Evolutionary conservation across 2,888 invertebrate genomes (phyloP), one percentile per base, ranked within the genome.

Genomic region (Augiades crinisus): DNA sequence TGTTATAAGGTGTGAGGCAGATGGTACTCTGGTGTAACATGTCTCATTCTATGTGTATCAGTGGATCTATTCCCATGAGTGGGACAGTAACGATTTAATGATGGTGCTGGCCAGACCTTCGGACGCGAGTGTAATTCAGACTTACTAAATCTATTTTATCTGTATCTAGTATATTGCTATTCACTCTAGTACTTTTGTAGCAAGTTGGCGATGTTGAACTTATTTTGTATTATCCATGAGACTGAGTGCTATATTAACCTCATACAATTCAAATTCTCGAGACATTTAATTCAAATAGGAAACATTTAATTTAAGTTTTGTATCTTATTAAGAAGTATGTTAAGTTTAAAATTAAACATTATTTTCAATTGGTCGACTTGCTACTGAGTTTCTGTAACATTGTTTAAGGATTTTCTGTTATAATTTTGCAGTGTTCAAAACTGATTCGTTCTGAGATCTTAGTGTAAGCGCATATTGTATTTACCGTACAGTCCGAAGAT

Each of bases 151-250:
- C n/a, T n/a, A n/a, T n/a, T n/a, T n/a, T n/a, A n/a, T n/a, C 14
- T 33, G 22, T 33, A 49, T 12, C 13, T 14, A 34, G 33, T 41
- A 40, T 22, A 33, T 7, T 30, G 16, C 10, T 24, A 21, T 40
- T 16, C 36, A n/a, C n/a, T 62, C 68, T 73, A 74, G 75, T 69
- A 62, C 69, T 71, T 36, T 70, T 66, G 68, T 72, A 72, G 72
- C 72, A 68, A 74, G 68, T 50, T 43, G 34, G 17, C 34, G 5
- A 40, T 31, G 17, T 33, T 40, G 31, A 27, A 45, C 54, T 58
- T 61, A 53, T 57, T 16, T 51, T 60, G 59, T 73, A 64, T 68
- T 68, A 63, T 61, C 57, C 58, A 54, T 56, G 67, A 71, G 70
- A 74, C 67, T 71, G 70, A 70, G 49, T 57, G 47, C 47, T 46